phyloP scores from a whole-genome alignment of 1,140 invertebrate genomes.

The Eciton burchellii region DNA sequence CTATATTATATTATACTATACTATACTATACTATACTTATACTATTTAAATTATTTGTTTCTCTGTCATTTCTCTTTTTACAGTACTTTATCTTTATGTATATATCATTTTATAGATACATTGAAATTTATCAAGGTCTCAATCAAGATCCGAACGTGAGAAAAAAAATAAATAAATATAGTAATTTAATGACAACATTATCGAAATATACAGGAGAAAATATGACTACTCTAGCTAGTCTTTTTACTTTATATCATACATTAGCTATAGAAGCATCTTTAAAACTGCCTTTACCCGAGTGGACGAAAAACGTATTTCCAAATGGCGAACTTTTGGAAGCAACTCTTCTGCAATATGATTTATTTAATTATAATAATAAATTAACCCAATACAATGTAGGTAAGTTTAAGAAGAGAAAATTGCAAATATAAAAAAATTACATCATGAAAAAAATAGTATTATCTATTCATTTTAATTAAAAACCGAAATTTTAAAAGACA shows the following conservation, averaged over 20 bases:
- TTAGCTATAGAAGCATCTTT: background rate
- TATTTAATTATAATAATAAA: background rate
- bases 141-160: background rate
- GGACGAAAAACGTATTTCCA: background rate
- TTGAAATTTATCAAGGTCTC: fast-evolving
- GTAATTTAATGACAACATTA: background rate
- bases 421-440: background rate
- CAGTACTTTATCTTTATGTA: background rate
- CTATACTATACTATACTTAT: too few species aligned
- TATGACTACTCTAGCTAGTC: background rate
- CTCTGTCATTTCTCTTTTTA: background rate
- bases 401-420: constrained; percentile 16
- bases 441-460: too few species aligned
- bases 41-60: constrained; percentile 20
- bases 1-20: too few species aligned
- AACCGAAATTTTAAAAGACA: background rate
- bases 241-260: background rate
- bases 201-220: background rate
- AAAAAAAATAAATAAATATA: constrained; percentile 1
- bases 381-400: constrained; percentile 29
- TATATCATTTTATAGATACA: background rate
- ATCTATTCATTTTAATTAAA: constrained; percentile 9
- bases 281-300: background rate
- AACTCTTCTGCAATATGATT: background rate
- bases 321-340: background rate